Evolutionary conservation across 2,797 vertebrate genomes (phyloP).

Genomic region (Gouania willdenowi): DNA sequence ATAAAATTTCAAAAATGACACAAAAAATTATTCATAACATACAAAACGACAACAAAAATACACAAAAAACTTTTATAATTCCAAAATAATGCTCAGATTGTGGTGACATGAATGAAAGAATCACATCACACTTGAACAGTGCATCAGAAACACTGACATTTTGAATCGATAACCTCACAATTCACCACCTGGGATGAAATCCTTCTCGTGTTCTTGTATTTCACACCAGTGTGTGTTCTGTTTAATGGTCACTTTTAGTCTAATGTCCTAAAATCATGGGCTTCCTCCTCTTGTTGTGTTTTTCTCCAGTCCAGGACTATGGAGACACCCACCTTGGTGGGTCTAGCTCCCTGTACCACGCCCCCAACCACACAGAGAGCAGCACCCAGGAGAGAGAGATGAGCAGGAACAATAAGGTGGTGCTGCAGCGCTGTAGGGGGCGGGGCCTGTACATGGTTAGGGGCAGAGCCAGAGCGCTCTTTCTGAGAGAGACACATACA

Average conservation of each 20-base stretch:
- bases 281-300: background rate
- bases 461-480: conserved; percentile 43
- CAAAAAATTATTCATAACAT: too few species aligned
- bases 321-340: conserved; percentile 52
- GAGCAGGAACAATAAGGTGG: conserved; percentile 56
- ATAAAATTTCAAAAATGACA: too few species aligned
- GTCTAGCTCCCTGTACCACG: conserved; percentile 54
- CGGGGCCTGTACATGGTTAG: conserved; percentile 61
- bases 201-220: background rate
- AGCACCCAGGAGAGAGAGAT: conserved; percentile 56
- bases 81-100: too few species aligned
- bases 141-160: too few species aligned
- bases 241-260: background rate
- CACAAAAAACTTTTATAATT: too few species aligned
- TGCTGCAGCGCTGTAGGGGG: conserved; percentile 58
- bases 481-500: conserved; percentile 55
- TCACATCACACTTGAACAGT: too few species aligned
- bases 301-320: conserved; percentile 4
- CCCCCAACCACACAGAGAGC: conserved; percentile 57
- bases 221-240: conserved; percentile 11
- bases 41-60: too few species aligned
- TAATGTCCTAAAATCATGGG: too few species aligned
- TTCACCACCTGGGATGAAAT: too few species aligned
- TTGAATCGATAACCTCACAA: too few species aligned
- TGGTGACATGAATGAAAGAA: too few species aligned